Percentiles rank a stretch among this genome's conserved stretches.
These are phyloP conservation scores for Temnothorax nylanderi DNA, from an alignment of 1,140 invertebrate genomes.

Conservation along the genomic window DNA sequence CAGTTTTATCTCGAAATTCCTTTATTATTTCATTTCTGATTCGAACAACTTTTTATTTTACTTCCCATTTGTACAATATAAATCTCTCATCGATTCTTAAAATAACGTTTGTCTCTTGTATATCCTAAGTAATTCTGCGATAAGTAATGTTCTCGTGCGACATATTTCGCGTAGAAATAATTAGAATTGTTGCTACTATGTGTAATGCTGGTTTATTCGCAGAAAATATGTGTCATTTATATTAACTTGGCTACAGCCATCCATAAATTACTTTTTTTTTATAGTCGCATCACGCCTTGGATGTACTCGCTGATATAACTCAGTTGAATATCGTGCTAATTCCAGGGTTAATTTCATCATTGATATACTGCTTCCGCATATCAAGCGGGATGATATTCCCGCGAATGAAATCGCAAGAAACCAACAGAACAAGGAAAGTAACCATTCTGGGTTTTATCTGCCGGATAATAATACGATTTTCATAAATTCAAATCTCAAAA, in stretches of 20 bases:
- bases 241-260: not conserved
- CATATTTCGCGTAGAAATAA: not conserved
- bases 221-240: not conserved
- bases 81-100: not conserved
- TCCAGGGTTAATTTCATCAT: slow-evolving; percentile 1
- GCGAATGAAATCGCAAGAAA: not conserved
- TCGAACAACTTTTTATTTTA: not conserved
- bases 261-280: slow-evolving; percentile 7
- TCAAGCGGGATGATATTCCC: not conserved
- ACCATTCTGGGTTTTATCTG: not conserved
- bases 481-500: not conserved
- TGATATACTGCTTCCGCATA: not conserved
- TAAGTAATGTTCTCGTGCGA: not conserved
- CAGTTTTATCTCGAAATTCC: not conserved
- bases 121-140: not conserved
- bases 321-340: not conserved
- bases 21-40: not conserved
- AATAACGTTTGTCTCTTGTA: not conserved
- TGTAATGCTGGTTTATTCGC: not conserved
- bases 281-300: not conserved
- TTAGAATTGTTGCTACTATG: not conserved
- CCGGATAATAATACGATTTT: not conserved
- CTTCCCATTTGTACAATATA: not conserved
- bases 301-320: not conserved
- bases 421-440: not conserved